phyloP scores from a whole-genome alignment of 2,888 invertebrate genomes.

The Hetaerina titia region DNA sequence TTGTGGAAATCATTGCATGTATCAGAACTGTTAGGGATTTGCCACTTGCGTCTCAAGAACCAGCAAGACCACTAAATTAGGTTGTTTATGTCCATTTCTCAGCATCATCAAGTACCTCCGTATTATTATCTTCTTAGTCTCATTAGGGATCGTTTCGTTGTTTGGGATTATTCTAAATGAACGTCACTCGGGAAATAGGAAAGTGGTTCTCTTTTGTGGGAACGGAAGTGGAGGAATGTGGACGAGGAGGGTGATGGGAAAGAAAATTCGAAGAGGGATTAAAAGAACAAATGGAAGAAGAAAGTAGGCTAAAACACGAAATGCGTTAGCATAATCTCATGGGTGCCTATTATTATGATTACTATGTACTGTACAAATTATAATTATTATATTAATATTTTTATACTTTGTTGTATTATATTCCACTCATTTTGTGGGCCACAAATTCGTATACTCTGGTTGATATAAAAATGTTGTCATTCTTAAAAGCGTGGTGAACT shows the following conservation, averaged over 20 bases:
- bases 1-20: too few relatives aligned
- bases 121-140: background rate
- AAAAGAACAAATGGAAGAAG: background rate
- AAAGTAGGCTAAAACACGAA: background rate
- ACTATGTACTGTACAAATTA: too few relatives aligned
- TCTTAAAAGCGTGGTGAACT: too few relatives aligned
- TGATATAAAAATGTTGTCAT: too few relatives aligned
- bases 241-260: background rate
- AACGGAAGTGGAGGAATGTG: slow-evolving; percentile 18
- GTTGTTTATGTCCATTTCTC: background rate
- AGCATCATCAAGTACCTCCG: background rate
- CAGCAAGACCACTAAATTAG: background rate
- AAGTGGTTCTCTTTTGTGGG: slow-evolving; percentile 28
- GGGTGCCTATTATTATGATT: background rate
- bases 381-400: too few relatives aligned
- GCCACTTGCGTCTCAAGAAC: background rate
- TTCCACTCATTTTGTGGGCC: too few relatives aligned
- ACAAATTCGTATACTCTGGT: too few relatives aligned
- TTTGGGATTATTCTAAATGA: background rate
- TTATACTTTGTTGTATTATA: too few relatives aligned
- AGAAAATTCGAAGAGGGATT: background rate
- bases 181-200: background rate
- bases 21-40: background rate
- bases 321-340: background rate
- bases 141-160: background rate